Evolutionary conservation across 2,888 invertebrate genomes (phyloP), one percentile per base, ranked within the genome.

Genomic region (Altica lythri): DNA sequence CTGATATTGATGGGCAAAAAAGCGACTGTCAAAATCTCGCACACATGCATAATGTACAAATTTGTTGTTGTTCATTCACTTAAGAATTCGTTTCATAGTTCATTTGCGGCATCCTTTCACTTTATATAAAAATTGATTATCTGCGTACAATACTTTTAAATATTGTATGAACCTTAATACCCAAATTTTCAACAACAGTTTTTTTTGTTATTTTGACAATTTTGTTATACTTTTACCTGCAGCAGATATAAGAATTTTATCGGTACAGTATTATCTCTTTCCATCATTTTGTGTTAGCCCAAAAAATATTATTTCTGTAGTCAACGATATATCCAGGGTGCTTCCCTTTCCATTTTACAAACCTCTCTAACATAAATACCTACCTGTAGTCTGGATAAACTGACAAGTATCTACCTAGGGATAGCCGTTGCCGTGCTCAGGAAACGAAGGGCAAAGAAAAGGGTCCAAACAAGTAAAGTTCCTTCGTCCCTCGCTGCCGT

Each of bases 11-110:
- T 75, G 72, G 74, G 70, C 66, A 62, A 68, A 68, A 73, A 69
- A 73, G 72, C 72, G 70, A 71, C 74, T 75, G 75, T 75, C 74
- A 75, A 74, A 75, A 75, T 73, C 72, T 69, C 70, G 64, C 68
- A 67, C 68, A 63, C 65, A 53, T 54, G 55, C 56, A 64, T 64
- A 63, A 62, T 64, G 61, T 52, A 55, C 56, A 46, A 56, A 54
- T 58, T 57, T 55, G 55, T 61, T 55, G 55, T 53, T 58, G 60
- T 55, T 60, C 55, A 54, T 61, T 61, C 54, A 50, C 56, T 57
- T 48, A 43, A 47, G 50, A 59, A 58, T 57, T 51, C 53, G 56
- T 61, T 60, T 60, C 55, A 47, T 52, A 53, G 50, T 53, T 49
- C 53, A 55, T 56, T 56, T 52, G 10, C 10, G 30, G 30, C 13